A percentile compares a stretch with the other conserved stretches of the same genome.
phyloP scores from a whole-genome alignment of 2,797 vertebrate genomes.

The Fratercula arctica region DNA sequence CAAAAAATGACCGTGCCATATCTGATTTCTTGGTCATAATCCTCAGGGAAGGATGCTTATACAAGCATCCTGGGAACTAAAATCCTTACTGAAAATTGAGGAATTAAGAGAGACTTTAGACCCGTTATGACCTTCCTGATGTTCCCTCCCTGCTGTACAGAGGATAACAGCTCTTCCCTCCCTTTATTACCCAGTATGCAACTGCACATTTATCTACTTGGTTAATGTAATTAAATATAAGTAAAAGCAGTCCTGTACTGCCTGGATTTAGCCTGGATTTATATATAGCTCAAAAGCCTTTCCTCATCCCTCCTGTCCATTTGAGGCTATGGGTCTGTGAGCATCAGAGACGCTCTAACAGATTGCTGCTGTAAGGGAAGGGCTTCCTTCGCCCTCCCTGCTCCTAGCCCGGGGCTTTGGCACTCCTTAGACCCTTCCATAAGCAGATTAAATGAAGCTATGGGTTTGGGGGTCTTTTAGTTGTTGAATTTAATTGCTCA shows the following conservation, averaged over 20 bases:
- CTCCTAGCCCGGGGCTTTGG: neutral
- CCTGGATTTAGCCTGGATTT: neutral
- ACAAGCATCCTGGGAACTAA: neutral
- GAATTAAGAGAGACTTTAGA: neutral
- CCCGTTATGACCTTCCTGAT: fast-evolving
- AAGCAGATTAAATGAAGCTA: neutral
- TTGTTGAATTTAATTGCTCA: neutral
- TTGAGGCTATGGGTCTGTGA: neutral
- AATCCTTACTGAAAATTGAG: neutral
- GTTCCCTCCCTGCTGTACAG: neutral
- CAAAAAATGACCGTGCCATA: neutral
- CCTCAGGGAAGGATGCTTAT: neutral
- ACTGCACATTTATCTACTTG: neutral
- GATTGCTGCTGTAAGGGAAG: neutral
- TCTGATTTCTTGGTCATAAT: neutral
- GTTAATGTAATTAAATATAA: neutral
- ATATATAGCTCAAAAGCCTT: neutral
- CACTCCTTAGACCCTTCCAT: neutral
- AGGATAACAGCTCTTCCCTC: neutral
- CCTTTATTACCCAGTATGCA: neutral
- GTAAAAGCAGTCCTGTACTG: neutral
- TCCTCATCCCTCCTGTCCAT: fast-evolving
- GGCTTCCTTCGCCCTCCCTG: neutral
- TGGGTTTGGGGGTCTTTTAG: neutral
- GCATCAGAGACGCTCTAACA: neutral